Base-by-base conservation (phyloP, 2,113 vertebrate species). In the Montifringilla adamsi region DNA sequence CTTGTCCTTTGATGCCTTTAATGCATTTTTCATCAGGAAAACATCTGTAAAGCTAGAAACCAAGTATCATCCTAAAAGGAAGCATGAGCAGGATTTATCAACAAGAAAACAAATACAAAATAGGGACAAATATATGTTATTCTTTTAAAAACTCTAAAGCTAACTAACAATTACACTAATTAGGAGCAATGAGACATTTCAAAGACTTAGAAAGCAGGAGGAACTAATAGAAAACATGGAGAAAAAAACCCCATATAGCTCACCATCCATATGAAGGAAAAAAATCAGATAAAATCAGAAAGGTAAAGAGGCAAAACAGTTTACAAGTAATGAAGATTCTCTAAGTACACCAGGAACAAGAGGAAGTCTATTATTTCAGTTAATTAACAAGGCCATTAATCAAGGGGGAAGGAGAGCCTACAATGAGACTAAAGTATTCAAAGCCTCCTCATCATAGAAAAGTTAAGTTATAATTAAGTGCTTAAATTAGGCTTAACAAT, bases 351-450 rank as follows among this genome's bases (percentile, higher is more conserved):
- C 14, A 88, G 12, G n/a, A 91, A 73, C 10, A 69, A 87, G 43
- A 92, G 62, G 75, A 85, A 85, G 21, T 79, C 13, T 26, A 33
- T 66, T 60, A 85, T 73, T 22, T 60, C 80, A 80, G 49, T 80
- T 90, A 90, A 94, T 75, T 90, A 94, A 83, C 43, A 87, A 22
- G 16, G 35, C 53, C 31, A 79, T 90, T 87, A 88, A 84, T 73
- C 62, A 90, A 68, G 59, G 19, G 39, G 16, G 18, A 78, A 59
- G 49, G 19, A 64, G 19, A 83, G 19, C 16, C 31, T 85, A 58
- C 56, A 63, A 56, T 18, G 21, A 94, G 26, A 67, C 46, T 67
- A 2, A 90, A 83, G 67, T 35, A 68, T 52, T 78, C 78, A 74
- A 87, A 62, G 26, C 2, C 24, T 87, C 15, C 14, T 66, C 37